Evolutionary conservation across 2,888 invertebrate genomes (phyloP), one percentile per base, ranked within the genome.

Genomic region (Ariolimax columbianus): DNA sequence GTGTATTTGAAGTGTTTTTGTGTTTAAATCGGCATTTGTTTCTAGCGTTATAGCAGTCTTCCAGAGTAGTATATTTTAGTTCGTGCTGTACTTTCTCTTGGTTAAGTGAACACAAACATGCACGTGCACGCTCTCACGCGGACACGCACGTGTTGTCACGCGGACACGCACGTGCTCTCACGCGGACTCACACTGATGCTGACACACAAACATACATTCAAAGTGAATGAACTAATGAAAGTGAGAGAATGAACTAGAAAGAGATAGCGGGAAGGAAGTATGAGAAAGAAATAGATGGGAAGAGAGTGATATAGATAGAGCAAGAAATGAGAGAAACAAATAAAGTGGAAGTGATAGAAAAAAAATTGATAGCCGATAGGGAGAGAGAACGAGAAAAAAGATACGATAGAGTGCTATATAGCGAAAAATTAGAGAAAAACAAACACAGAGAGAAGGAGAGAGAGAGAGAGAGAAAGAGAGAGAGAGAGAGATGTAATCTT

Each of bases 181-280:
- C n/a, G n/a, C n/a, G n/a, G n/a, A n/a, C n/a, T n/a, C n/a, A n/a
- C n/a, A n/a, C n/a, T n/a, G n/a, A n/a, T n/a, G n/a, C n/a, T n/a
- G n/a, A n/a, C n/a, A n/a, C n/a, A n/a, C n/a, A n/a, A n/a, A n/a
- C n/a, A n/a, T n/a, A n/a, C n/a, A n/a, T n/a, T n/a, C n/a, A 33
- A 26, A 36, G 72, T n/a, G 81, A 33, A 30, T 51, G 66, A 36
- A 40, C 23, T 26, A 33, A 40, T 3, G 38, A 19, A 6, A 40
- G 66, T n/a, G 66, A 38, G 36, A 40, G 33, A 36, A 23, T 55
- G 55, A 66, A 23, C n/a, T n/a, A 40, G 66, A 79, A 36, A 79
- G 63, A 36, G 82, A 82, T 40, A 73, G 30, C 36, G 72, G 73
- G 55, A 55, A 73, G 73, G 72, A 47, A 33, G 59, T 51, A 68